Evolutionary conservation across 2,113 vertebrate species (phyloP).

Genomic region (Myotis brandtii): DNA sequence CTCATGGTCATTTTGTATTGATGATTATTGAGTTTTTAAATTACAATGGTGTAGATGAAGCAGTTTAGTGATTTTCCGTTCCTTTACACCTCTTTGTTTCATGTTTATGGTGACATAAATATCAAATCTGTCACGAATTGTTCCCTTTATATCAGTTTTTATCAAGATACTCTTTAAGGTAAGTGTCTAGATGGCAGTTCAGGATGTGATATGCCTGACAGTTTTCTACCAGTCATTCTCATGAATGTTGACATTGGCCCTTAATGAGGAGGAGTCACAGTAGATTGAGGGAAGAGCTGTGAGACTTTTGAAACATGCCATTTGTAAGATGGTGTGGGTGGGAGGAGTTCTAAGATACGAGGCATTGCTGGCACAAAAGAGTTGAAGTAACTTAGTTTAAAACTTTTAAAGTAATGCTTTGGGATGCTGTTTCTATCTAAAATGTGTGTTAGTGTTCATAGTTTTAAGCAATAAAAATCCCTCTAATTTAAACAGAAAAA

Average conservation of each 20-base stretch:
- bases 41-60: background rate
- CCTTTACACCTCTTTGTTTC: background rate
- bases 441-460: slow-evolving; percentile 15
- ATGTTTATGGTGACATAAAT: background rate
- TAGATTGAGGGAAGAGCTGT: background rate
- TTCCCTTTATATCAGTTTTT: background rate
- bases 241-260: background rate
- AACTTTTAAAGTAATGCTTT: background rate
- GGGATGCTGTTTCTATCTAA: background rate
- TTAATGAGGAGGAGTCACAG: background rate
- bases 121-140: background rate
- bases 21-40: background rate
- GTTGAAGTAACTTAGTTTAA: slow-evolving; percentile 1
- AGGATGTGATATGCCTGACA: background rate
- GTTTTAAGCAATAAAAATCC: slow-evolving; percentile 22
- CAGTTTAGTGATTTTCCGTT: background rate
- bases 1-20: background rate
- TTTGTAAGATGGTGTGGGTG: background rate
- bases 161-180: background rate
- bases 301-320: background rate
- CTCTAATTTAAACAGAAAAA: slow-evolving; percentile 8
- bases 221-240: background rate
- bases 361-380: background rate
- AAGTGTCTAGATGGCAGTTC: background rate
- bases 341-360: background rate